These are phyloP conservation scores for Didymodactylos carnosus DNA, from an alignment of 2,888 invertebrate genomes.

Conservation along the genomic window DNA sequence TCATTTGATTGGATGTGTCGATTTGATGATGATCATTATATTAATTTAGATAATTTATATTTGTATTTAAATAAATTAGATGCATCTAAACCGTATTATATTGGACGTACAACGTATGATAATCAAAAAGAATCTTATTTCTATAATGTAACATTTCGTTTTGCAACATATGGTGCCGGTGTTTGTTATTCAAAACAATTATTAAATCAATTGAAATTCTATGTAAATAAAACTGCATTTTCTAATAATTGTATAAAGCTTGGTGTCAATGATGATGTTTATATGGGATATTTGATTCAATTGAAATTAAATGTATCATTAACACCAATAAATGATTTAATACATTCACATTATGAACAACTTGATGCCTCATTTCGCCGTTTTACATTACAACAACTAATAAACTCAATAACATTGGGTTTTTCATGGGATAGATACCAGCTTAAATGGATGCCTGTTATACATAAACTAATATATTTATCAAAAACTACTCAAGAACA, in stretches of 20 bases:
- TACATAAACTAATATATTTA: background rate
- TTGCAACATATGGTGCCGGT: background rate
- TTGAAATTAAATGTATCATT: background rate
- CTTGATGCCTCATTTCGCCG: background rate
- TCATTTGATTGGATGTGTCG: background rate
- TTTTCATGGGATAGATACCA: background rate
- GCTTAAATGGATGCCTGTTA: background rate
- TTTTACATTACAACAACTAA: background rate
- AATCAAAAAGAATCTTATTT: too few relatives aligned
- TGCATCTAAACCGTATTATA: background rate
- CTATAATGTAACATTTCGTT: background rate
- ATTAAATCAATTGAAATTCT: background rate
- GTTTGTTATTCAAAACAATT: background rate
- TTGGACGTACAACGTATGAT: background rate
- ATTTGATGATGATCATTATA: background rate
- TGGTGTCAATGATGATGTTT: background rate
- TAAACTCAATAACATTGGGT: background rate
- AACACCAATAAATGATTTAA: background rate
- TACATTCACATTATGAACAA: background rate
- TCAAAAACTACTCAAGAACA: background rate
- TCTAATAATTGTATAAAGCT: background rate
- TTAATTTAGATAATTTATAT: background rate
- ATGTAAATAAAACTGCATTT: background rate
- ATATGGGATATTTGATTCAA: background rate
- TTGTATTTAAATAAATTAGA: background rate